Base-by-base conservation (phyloP, 2,888 invertebrate species). In the Smittia aterrima region DNA sequence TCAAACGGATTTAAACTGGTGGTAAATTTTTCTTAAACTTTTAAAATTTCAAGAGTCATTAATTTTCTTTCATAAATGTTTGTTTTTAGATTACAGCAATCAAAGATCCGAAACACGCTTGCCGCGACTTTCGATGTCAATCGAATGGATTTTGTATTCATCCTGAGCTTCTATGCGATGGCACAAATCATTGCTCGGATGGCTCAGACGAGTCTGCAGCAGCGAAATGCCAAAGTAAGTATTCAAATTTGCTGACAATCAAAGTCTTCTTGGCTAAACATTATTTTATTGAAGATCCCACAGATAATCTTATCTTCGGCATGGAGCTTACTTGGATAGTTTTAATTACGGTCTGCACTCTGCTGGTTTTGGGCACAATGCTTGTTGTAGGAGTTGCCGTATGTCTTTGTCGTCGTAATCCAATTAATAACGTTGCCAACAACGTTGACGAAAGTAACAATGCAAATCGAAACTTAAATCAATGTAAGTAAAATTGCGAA, bases 131-230 rank as follows among this genome's bases (percentile, higher is more conserved):
- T 84, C 87, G 92, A 77, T 96, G 96, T 83, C 90, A 89, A 80
- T 88, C 90, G 80, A 90, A 92, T 77, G 92, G 93, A 84, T 93
- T 95, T 86, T 97, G 96, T 87, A 95, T 96, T 80, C 91, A 93
- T 82, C 91, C 90, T 76, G 95, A 95, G 83, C 87, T 97, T 76
- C 89, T 92, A 78, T 96, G 96, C 85, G 96, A 97, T 84, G 92
- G 92, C 75, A 90, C 96, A 77, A 93, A 95, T 84, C 96, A 97
- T 83, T 96, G 96, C 83, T 95, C 92, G 67, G 96, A 96, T 83
- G 93, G 92, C 77, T 95, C 95, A 68, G 96, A 96, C 81, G 96
- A 96, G 84, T 90, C 91, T 78, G 89, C 91, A 79, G 90, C 91
- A 79, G 88, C 90, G 76, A 87, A 92, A 78, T 96, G 96, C 85